Conservation (phyloP, 2,888 invertebrate genomes). For the Tipula lateralis region DNA sequence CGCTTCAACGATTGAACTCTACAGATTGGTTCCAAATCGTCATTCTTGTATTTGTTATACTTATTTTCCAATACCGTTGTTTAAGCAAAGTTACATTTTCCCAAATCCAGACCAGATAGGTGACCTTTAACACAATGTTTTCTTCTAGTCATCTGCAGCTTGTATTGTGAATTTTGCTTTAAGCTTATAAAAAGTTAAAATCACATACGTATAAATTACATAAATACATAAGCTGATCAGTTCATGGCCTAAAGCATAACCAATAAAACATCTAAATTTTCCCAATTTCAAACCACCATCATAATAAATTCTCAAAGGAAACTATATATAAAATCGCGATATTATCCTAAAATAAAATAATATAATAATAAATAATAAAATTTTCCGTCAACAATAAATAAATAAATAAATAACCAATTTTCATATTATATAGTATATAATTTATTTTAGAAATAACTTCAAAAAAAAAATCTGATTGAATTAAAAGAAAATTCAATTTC, state of each 20-base stretch:
- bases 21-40: no score
- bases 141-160: no score
- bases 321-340: background rate
- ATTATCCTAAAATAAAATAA: background rate
- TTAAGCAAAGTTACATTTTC: no score
- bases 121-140: no score
- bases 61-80: no score
- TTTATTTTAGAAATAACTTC: background rate
- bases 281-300: background rate
- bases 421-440: background rate
- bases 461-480: background rate
- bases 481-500: slow-evolving; percentile 15
- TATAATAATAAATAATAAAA: background rate
- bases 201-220: no score
- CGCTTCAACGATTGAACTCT: no score
- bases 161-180: no score
- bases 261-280: background rate
- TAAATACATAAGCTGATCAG: background rate
- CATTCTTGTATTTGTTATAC: no score
- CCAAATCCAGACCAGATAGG: no score
- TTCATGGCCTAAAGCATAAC: background rate
- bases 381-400: background rate
- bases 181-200: no score
- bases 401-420: slow-evolving; percentile 4
- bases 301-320: background rate